Evolutionary conservation across 2,888 invertebrate species (phyloP).

Genomic region (Nyleta sp.): DNA sequence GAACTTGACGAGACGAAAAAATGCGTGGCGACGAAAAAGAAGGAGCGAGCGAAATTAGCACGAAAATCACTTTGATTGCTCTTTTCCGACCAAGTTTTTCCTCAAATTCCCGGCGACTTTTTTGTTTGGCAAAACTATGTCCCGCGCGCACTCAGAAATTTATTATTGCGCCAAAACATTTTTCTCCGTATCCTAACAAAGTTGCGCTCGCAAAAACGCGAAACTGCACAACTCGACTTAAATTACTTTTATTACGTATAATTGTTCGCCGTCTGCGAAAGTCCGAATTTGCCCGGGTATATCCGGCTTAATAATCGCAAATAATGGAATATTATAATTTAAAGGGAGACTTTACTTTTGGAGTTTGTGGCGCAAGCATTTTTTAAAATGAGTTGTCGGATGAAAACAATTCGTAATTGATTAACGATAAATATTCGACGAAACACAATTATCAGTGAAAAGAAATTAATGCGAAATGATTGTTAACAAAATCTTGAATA

Average conservation of each 20-base stretch:
- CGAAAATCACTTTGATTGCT: slow-evolving; percentile 48
- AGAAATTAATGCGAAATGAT: too few species aligned
- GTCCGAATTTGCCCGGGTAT: slow-evolving; percentile 6
- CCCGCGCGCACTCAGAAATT: slow-evolving; percentile 37
- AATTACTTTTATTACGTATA: slow-evolving; percentile 55
- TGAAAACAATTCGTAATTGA: too few species aligned
- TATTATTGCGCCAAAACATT: slow-evolving; percentile 53
- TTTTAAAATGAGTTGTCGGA: too few species aligned
- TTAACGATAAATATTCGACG: too few species aligned
- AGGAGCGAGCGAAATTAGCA: slow-evolving; percentile 30
- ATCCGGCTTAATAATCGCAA: too few species aligned
- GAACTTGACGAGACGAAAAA: slow-evolving; percentile 16
- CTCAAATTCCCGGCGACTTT: slow-evolving; percentile 16
- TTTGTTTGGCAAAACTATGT: slow-evolving; percentile 39
- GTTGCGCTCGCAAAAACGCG: slow-evolving; percentile 36
- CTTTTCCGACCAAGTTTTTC: slow-evolving; percentile 40
- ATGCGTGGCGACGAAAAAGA: not conserved
- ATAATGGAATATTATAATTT: too few species aligned
- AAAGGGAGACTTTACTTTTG: too few species aligned
- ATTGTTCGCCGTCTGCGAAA: slow-evolving; percentile 33
- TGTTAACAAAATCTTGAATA: too few species aligned
- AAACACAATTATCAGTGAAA: too few species aligned
- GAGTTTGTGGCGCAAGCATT: too few species aligned
- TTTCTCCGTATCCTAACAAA: slow-evolving; percentile 48
- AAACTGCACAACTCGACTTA: slow-evolving; percentile 35